Evolutionary conservation across 2,113 vertebrate genomes (phyloP).

Genomic region (Rostratula benghalensis): DNA sequence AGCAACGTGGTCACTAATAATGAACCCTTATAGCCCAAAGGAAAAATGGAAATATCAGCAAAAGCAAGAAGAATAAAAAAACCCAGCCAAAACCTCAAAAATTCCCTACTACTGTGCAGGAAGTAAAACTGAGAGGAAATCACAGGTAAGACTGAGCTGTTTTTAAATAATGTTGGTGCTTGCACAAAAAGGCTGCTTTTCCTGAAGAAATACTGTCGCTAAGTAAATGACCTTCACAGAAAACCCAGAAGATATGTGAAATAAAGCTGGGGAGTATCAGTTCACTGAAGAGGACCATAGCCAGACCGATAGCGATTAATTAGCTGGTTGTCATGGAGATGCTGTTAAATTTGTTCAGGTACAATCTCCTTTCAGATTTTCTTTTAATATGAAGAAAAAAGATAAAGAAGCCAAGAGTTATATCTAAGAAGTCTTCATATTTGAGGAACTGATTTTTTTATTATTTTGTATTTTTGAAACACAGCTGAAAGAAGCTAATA

Average conservation of each 20-base stretch:
- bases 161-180: not conserved
- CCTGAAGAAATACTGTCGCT: not conserved
- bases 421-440: not conserved
- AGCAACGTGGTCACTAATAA: not conserved
- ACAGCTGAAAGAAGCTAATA: not conserved
- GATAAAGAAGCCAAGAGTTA: slow-evolving; percentile 23
- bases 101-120: not conserved
- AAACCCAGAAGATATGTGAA: slow-evolving; percentile 38
- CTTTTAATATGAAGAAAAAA: slow-evolving; percentile 33
- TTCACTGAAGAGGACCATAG: slow-evolving; percentile 59
- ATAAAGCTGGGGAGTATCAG: slow-evolving; percentile 41
- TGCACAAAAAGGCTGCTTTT: not conserved
- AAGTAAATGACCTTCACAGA: slow-evolving; percentile 48
- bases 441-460: not conserved
- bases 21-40: not conserved
- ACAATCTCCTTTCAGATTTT: slow-evolving; percentile 57
- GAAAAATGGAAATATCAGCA: not conserved
- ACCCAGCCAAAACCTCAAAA: not conserved
- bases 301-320: slow-evolving; percentile 59
- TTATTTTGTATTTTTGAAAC: not conserved
- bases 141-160: not conserved
- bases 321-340: slow-evolving; percentile 71
- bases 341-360: slow-evolving; percentile 62
- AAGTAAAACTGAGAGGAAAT: not conserved
- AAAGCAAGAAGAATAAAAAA: not conserved